A percentile compares a stretch with the other conserved stretches of the same genome.
phyloP scores from a whole-genome alignment of 2,888 invertebrate species.

The Dolichopus griseipennis region DNA sequence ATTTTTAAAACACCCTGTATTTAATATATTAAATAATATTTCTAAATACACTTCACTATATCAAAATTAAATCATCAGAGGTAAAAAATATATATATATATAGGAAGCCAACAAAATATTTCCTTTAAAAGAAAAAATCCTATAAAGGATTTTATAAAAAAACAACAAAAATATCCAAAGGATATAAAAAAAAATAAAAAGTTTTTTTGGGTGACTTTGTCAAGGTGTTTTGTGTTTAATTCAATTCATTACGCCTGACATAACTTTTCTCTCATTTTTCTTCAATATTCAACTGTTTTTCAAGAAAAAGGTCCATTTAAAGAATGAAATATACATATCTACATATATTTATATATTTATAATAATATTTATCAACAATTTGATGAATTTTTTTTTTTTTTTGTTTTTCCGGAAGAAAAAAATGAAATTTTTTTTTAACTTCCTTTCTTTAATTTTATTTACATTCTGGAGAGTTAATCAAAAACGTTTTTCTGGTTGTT shows the following conservation, averaged over 20 bases:
- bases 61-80: too few relatives aligned
- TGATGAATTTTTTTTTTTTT: too few relatives aligned
- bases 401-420: neutral
- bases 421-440: neutral
- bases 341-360: neutral
- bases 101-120: too few relatives aligned
- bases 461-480: neutral
- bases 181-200: neutral
- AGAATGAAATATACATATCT: neutral
- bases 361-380: too few relatives aligned
- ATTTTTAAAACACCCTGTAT: too few relatives aligned
- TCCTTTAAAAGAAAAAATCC: too few relatives aligned
- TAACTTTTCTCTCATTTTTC: neutral
- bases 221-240: constrained; percentile 15
- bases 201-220: neutral
- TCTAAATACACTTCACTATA: too few relatives aligned
- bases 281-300: neutral
- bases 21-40: too few relatives aligned
- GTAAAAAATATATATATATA: too few relatives aligned
- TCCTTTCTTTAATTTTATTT: constrained; percentile 1
- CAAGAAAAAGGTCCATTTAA: neutral
- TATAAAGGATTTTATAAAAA: neutral
- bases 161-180: neutral
- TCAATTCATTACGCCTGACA: constrained; percentile 18
- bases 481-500: too few relatives aligned